A percentile compares a stretch with the other conserved stretches of the same genome.
Conservation (phyloP, 2,888 invertebrate species). For the Apamea anceps region DNA sequence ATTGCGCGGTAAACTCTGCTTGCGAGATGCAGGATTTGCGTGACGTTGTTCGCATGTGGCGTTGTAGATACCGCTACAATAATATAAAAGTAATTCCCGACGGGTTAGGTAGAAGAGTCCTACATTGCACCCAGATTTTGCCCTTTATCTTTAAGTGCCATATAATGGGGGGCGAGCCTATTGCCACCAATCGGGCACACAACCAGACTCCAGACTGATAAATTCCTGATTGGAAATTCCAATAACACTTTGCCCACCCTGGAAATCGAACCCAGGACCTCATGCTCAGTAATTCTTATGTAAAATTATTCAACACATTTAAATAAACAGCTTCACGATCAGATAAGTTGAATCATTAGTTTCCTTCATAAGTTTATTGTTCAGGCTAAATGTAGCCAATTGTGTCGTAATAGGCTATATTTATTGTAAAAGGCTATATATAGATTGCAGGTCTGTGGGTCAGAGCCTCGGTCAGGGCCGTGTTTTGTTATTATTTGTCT, state of each 20-base stretch:
- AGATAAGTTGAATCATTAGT: slow-evolving; percentile 29
- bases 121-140: too few species aligned
- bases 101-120: too few species aligned
- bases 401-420: slow-evolving; percentile 54
- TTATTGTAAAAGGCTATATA: slow-evolving; percentile 55
- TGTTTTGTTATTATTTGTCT: slow-evolving; percentile 59
- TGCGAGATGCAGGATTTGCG: too few species aligned
- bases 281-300: background rate
- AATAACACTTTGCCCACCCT: background rate
- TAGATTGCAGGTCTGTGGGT: slow-evolving; percentile 66
- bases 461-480: slow-evolving; percentile 61
- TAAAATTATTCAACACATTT: slow-evolving; percentile 5
- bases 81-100: too few species aligned
- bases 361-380: slow-evolving; percentile 53
- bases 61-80: too few species aligned
- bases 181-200: too few species aligned
- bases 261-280: background rate
- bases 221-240: too few species aligned
- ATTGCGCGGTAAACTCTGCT: too few species aligned
- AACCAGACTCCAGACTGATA: too few species aligned
- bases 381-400: slow-evolving; percentile 40
- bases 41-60: too few species aligned
- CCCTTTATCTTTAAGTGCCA: too few species aligned
- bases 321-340: slow-evolving; percentile 9
- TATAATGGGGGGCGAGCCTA: too few species aligned